Evolutionary conservation across 2,888 invertebrate species (phyloP).

Genomic region (Drosophila acutilabella): DNA sequence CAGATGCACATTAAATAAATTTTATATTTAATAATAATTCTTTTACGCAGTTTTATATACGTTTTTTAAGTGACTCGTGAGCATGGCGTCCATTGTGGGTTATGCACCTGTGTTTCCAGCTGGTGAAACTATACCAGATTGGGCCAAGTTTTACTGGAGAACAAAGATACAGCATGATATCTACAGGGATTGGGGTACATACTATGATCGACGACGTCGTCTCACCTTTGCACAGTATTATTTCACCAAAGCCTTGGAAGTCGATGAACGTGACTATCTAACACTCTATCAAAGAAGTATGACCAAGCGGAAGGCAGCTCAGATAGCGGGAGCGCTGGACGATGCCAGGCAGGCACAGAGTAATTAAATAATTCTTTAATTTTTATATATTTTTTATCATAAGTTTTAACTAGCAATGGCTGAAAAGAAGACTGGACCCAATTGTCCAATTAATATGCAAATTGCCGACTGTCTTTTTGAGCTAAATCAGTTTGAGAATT

Average conservation of each 20-base stretch:
- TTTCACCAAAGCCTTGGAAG: conserved; percentile 72
- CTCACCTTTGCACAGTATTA: conserved; percentile 78
- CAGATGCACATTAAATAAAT: too few relatives aligned
- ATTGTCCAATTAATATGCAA: conserved; percentile 76
- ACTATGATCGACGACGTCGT: conserved; percentile 78
- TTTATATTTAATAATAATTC: too few relatives aligned
- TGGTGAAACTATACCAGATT: conserved; percentile 53
- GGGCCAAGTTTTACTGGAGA: conserved; percentile 75
- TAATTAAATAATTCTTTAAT: conserved; percentile 35
- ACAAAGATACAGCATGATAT: conserved; percentile 78
- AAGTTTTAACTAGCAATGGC: conserved; percentile 16
- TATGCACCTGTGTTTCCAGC: conserved; percentile 1
- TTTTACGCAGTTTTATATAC: background rate
- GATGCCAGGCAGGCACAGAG: conserved; percentile 74
- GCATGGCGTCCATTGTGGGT: conserved; percentile 63
- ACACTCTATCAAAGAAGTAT: conserved; percentile 78
- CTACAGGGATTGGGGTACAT: conserved; percentile 82
- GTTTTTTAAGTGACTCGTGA: background rate
- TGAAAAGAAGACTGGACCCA: conserved; percentile 50
- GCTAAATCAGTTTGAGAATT: conserved; percentile 77
- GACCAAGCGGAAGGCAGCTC: conserved; percentile 74
- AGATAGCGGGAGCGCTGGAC: conserved; percentile 66
- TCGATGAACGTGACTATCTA: conserved; percentile 69
- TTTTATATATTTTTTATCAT: background rate
- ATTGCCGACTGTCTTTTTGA: conserved; percentile 81